Conservation (phyloP, 2,888 invertebrate species). For the Yponomeuta cagnagella region DNA sequence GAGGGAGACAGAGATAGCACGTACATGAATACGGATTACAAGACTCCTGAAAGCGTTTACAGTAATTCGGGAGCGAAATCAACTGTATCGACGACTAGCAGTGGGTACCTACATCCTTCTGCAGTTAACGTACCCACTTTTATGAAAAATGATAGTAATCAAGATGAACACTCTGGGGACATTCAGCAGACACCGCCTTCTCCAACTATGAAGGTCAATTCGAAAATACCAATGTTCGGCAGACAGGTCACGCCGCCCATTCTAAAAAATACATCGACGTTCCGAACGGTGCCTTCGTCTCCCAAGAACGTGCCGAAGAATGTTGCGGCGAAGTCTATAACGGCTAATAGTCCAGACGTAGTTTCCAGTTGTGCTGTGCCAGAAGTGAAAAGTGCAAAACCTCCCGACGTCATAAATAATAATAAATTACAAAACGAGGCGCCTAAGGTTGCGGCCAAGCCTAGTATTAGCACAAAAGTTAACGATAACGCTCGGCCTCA, state of each 20-base stretch:
- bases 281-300: slow-evolving; percentile 56
- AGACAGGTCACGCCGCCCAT: slow-evolving; percentile 71
- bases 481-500: slow-evolving; percentile 56
- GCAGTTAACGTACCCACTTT: slow-evolving; percentile 79
- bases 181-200: slow-evolving; percentile 57
- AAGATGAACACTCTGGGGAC: slow-evolving; percentile 29
- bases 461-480: slow-evolving; percentile 54
- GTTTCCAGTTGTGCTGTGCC: slow-evolving; percentile 82
- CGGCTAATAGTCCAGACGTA: slow-evolving; percentile 81
- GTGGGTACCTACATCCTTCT: slow-evolving; percentile 84
- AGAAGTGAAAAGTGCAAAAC: slow-evolving; percentile 69
- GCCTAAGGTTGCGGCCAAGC: slow-evolving; percentile 64
- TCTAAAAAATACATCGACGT: slow-evolving; percentile 58
- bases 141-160: slow-evolving; percentile 38
- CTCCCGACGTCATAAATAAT: slow-evolving; percentile 78
- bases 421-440: slow-evolving; percentile 62
- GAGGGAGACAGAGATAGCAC: slow-evolving; percentile 63
- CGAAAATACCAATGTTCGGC: slow-evolving; percentile 65
- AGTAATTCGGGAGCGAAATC: slow-evolving; percentile 78
- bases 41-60: slow-evolving; percentile 78
- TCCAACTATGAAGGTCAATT: slow-evolving; percentile 57
- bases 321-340: slow-evolving; percentile 42
- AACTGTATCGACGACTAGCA: slow-evolving; percentile 79
- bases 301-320: slow-evolving; percentile 55
- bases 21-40: slow-evolving; percentile 79